phyloP scores from a whole-genome alignment of 1,140 invertebrate species.

The Gryon sp. region DNA sequence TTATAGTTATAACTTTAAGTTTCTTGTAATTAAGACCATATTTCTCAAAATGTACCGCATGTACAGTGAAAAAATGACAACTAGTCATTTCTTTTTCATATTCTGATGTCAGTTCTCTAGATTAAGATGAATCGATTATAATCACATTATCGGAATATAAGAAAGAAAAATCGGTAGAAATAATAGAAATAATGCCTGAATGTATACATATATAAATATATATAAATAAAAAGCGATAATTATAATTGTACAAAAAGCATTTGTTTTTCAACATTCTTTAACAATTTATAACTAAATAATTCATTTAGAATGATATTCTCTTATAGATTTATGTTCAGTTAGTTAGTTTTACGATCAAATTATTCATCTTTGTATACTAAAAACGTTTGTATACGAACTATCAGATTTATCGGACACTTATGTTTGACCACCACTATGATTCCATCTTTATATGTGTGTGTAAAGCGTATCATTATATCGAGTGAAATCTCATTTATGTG shows the following conservation, averaged over 20 bases:
- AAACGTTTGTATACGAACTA: slow-evolving; percentile 10
- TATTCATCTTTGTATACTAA: slow-evolving; percentile 1
- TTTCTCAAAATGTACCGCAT: slow-evolving; percentile 5
- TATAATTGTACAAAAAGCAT: too few species aligned
- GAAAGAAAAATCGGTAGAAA: slow-evolving; percentile 18
- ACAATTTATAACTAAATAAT: too few species aligned
- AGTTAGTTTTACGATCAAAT: neutral
- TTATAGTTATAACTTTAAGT: slow-evolving; percentile 9
- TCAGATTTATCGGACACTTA: neutral
- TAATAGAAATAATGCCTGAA: neutral
- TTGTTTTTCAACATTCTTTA: too few species aligned
- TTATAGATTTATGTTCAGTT: too few species aligned
- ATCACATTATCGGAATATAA: slow-evolving; percentile 18
- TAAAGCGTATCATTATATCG: slow-evolving; percentile 23
- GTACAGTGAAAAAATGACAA: slow-evolving; percentile 8
- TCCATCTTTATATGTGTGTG: too few species aligned
- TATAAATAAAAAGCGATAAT: slow-evolving; percentile 4
- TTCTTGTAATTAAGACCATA: too few species aligned
- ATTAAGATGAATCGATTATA: neutral
- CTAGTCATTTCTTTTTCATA: slow-evolving; percentile 36
- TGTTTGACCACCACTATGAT: neutral
- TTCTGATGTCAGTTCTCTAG: slow-evolving; percentile 8
- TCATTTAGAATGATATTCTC: too few species aligned
- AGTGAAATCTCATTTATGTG: slow-evolving; percentile 1
- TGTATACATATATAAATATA: slow-evolving; percentile 6